Evolutionary conservation across 2,113 vertebrate species (phyloP), one percentile per base, ranked within the genome.

Genomic region (Cacatua alba): DNA sequence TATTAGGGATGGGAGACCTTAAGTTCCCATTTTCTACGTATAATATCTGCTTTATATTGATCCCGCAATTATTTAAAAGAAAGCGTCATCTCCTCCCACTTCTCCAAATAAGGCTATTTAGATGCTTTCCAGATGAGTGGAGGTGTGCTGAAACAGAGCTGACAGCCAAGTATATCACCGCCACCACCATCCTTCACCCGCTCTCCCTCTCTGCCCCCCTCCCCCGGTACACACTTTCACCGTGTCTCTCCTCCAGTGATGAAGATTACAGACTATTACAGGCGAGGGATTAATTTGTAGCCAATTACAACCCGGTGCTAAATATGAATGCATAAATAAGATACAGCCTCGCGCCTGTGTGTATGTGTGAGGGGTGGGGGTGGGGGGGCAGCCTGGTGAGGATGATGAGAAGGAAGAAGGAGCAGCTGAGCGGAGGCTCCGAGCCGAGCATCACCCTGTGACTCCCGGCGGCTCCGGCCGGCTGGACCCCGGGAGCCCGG

Each of bases 271-370:
- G 98, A 94, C 98, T 97, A 98, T 98, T 98, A 98, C 95, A 96
- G 97, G 97, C 98, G 97, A 98, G 98, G 98, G 98, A 98, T 98
- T 99, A 98, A 98, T 98, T 98, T 98, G 98, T 98, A 99, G 98
- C 98, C 99, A 99, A 99, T 99, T 99, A 98, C 98, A 98, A 97
- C 43, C 95, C 95, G 83, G 82, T 90, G 97, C 95, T 98, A 98
- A 99, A 98, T 98, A 98, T 98, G 97, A 98, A 98, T 97, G 97
- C 98, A 98, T 98, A 98, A 98, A 98, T 98, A 98, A 97, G 96
- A 84, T 92, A 75, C 79, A 81, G 94, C 84, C 97, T 91, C 21
- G 94, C 76, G 89, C 49, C 94, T 17, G 88, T 72, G 91, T 88
- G 96, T 95, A 82, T 57, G 97, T 90, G 94, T 64, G 97, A 83